Conservation (phyloP, 2,888 invertebrate genomes). For the Drosophila cognata region DNA sequence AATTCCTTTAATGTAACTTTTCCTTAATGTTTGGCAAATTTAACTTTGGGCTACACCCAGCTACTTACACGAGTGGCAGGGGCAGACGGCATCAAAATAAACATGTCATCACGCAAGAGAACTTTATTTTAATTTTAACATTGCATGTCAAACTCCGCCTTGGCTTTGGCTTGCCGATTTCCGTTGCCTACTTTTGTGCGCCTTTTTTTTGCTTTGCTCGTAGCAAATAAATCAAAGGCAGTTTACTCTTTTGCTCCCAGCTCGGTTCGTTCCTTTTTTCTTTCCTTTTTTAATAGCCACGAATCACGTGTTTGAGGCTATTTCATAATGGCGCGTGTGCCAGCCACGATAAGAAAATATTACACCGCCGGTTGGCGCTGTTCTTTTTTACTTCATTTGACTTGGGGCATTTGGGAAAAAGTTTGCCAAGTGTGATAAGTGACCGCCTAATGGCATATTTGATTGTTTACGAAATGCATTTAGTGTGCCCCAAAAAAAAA, state of each 20-base stretch:
- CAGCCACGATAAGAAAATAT: constrained; percentile 60
- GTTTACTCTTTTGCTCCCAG: constrained; percentile 51
- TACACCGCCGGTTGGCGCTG: constrained; percentile 15
- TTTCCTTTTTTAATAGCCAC: constrained; percentile 66
- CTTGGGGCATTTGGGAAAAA: constrained; percentile 41
- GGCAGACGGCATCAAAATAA: constrained; percentile 44
- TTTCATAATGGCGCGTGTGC: constrained; percentile 58
- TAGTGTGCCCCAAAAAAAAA: constrained; percentile 20
- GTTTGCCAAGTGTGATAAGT: constrained; percentile 72
- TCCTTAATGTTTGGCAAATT: constrained; percentile 36
- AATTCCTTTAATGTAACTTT: constrained; percentile 24
- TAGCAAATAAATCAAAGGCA: constrained; percentile 74
- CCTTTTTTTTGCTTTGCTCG: constrained; percentile 20
- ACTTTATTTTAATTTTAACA: constrained; percentile 78
- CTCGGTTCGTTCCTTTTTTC: not conserved
- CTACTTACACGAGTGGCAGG: constrained; percentile 21
- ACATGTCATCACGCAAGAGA: constrained; percentile 73
- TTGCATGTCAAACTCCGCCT: constrained; percentile 72
- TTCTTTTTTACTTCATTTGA: constrained; percentile 5
- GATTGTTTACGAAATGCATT: constrained; percentile 62
- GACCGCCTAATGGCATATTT: constrained; percentile 62
- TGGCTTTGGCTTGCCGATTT: constrained; percentile 42
- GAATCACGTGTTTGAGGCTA: constrained; percentile 67
- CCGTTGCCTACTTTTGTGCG: constrained; percentile 42
- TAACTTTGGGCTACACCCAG: constrained; percentile 49